A percentile compares a stretch with the other conserved stretches of the same genome.
Conservation (phyloP, 2,113 vertebrate species). For the Alectura lathami region DNA sequence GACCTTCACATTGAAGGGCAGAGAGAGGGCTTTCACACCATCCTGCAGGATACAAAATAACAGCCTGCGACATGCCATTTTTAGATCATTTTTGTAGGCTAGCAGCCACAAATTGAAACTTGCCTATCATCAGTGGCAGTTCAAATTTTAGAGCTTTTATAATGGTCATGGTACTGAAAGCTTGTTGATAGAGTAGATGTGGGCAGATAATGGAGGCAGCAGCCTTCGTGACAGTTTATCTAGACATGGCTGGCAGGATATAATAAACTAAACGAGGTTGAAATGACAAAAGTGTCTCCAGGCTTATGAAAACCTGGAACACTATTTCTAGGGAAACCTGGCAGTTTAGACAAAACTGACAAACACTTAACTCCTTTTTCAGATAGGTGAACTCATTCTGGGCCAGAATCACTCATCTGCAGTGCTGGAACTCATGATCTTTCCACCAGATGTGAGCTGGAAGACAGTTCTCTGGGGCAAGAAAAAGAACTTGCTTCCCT, state of each 20-base stretch:
- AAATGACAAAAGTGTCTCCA: conserved; percentile 64
- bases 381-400: background rate
- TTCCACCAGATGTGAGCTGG: background rate
- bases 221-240: conserved; percentile 38
- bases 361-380: conserved; percentile 57
- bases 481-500: background rate
- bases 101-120: conserved; percentile 59
- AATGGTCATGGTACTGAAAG: background rate
- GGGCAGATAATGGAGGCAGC: background rate
- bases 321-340: conserved; percentile 48
- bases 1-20: conserved; percentile 41
- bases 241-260: conserved; percentile 52
- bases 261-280: conserved; percentile 57
- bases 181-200: conserved; percentile 22
- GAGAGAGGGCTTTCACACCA: background rate
- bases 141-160: conserved; percentile 50
- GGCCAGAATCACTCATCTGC: background rate
- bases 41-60: conserved; percentile 50
- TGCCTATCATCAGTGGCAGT: conserved; percentile 44
- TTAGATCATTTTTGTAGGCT: conserved; percentile 53
- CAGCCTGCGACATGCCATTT: conserved; percentile 60
- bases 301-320: conserved; percentile 52
- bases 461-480: background rate
- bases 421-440: background rate
- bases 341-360: conserved; percentile 61